Evolutionary conservation across 1,140 invertebrate genomes (phyloP), one percentile per base, ranked within the genome.

Genomic region (Whitmania pigra): DNA sequence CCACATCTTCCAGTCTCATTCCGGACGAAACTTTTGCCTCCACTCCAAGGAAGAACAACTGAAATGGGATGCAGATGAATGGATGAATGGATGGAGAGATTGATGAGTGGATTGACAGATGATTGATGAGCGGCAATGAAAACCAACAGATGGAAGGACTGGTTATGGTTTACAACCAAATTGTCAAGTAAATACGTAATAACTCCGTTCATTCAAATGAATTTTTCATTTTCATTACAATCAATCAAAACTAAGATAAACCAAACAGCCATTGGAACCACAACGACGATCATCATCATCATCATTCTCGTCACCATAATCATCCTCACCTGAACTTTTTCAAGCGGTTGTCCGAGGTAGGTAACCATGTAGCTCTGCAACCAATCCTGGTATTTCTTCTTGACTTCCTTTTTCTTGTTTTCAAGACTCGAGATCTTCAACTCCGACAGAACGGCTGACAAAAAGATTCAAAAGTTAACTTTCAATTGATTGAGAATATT

Each of bases 1-100:
- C 92, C 71, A 99, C 92, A 86, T 99, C 96, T 54, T 94, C 93
- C 79, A 93, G 90, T 83, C 94, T 94, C 31, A 96, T 92, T 75
- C 96, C 96, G 79, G 90, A 88, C 66, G 89, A 88, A 71, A 96
- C 90, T 83, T 91, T 90, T 36, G 87, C 88, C 85, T 94, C 89
- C 69, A 96, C 92, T 67, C 92, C 91, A 81, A 95, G 94, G 80
- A 98, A 97, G 84, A 96, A 97, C 77, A 88, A 86, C 89, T 93
- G 78, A 74, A 63, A 13, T 87, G 84, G 4, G 22, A 36, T 15
- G 36, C 36, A 36, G 25, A 49, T 69, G 67, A 43, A 17, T 53
- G 57, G 29, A 4, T 9, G 54, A 57, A 9, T 9, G 54, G 9
- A 25, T n/a, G n/a, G n/a, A n/a, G n/a, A n/a, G n/a, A n/a, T n/a